A percentile compares a stretch with the other conserved stretches of the same genome.
Evolutionary conservation across 2,888 invertebrate species (phyloP).

Genomic region (Hydroisotoma schaefferi): DNA sequence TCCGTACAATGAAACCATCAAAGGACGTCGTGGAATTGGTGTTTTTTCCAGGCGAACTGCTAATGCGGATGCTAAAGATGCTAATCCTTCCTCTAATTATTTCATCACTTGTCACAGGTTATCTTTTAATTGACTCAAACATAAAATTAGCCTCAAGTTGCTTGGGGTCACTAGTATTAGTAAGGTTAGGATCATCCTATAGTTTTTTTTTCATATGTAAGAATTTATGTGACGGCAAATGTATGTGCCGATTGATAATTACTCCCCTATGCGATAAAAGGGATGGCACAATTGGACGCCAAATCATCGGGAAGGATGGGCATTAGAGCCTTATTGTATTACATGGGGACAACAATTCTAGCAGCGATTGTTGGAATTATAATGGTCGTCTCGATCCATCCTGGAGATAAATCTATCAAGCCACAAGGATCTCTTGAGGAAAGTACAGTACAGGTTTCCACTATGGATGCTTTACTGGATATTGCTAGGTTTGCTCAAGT

Average conservation of each 20-base stretch:
- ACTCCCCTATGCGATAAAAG: no score
- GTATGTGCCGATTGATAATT: conserved; percentile 34
- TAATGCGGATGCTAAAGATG: conserved; percentile 67
- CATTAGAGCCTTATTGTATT: conserved; percentile 61
- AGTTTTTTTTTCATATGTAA: no score
- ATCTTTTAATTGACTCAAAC: background rate
- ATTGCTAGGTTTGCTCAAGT: conserved; percentile 56
- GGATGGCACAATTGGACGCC: conserved; percentile 64
- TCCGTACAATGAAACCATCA: conserved; percentile 55
- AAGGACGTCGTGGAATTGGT: conserved; percentile 59
- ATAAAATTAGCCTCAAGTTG: background rate
- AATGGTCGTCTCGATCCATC: conserved; percentile 62
- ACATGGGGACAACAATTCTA: conserved; percentile 62
- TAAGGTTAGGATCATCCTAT: no score
- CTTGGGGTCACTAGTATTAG: background rate
- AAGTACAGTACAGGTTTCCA: conserved; percentile 53
- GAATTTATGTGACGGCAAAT: background rate
- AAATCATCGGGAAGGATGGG: conserved; percentile 64
- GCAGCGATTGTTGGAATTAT: conserved; percentile 64
- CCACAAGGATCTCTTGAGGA: conserved; percentile 18
- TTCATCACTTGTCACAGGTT: conserved; percentile 63
- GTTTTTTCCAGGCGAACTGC: conserved; percentile 64
- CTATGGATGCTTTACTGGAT: conserved; percentile 61
- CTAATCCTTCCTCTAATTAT: conserved; percentile 66
- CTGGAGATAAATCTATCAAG: conserved; percentile 59